Base-by-base conservation (phyloP, 2,797 vertebrate genomes). In the Mus caroli region DNA sequence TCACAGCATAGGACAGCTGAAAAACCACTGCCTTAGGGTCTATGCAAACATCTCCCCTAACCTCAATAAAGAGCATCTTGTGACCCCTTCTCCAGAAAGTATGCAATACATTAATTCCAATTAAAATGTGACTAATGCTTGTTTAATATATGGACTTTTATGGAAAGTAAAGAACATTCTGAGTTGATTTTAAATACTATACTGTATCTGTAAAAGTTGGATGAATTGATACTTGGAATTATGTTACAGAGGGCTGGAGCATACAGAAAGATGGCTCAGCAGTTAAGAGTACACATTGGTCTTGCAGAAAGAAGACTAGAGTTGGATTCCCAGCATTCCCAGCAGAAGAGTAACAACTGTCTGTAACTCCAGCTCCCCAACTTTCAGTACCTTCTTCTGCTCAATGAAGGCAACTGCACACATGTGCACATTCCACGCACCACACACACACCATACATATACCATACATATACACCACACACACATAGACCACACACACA, bases 11-110 rank as follows among this genome's bases (percentile, higher is more conserved):
- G 54, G 20, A 46, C 31, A 10, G 28, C 13, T 34, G 28, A 60
- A 26, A 26, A 64, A 34, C 17, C 60, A 64, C 17, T 64, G 73
- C 40, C 73, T 43, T 46, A 46, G 12, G 69, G 12, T 87, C 52
- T 43, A 67, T 3, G 84, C 28, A 97, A 78, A 94, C 94, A 34
- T 34, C 40, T 73, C n/a, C 69, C 91, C n/a, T 95, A 52, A 58
- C n/a, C 26, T 69, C n/a, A 50, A 82, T 26, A 40, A 28, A 62
- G 2, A 86, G 26, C 4, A 12, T 46, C 54, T 76, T 86, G 22
- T 34, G 82, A 43, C 3, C 4, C 15, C 56, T 95, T 52, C 67
- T 79, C 54, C 87, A 43, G 24, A 90, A 75, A 60, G 13, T 82
- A 24, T 69, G 28, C 50, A 95, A 92, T 62, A 89, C 73, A 31